Evolutionary conservation across 2,113 vertebrate genomes (phyloP), one percentile per base, ranked within the genome.

Genomic region (Apistogramma diplotaenia): DNA sequence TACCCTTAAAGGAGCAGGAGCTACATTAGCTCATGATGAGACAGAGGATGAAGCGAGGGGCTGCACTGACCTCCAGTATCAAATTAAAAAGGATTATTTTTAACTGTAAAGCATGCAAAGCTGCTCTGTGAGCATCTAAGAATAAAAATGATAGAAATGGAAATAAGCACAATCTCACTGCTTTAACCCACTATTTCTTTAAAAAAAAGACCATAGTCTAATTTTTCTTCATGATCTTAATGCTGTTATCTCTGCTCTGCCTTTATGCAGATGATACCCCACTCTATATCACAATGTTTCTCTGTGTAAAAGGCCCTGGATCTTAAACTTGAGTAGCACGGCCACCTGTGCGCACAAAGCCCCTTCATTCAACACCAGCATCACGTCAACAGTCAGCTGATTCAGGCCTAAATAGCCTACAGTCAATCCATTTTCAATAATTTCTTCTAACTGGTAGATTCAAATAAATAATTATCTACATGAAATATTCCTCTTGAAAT

Each of bases 211-310:
- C 40, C 4, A 2, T 43, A 16, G 12, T 43, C 37, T 37, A 25
- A 40, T 21, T 27, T 18, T 65, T 6, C 43, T 40, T 67, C 18
- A 40, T 67, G 37, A 18, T 67, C 37, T 10, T 16, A 43, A 67
- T 9, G 3, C 37, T 46, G 61, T 46, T 43, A 11, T 27, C 3
- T 0, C n/a, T 43, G 35, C 21, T 0, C 37, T 1, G 8, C 2
- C 37, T 46, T 19, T 46, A 46, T 67, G 9, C 40, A 67, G 62
- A 19, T 46, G 25, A 67, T 4, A 27, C 40, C 40, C 23, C 18
- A 23, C 43, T 67, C 0, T 27, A 16, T 6, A 4, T 4, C 16
- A 13, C 23, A 27, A 8, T 19, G 23, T 27, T 27, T 4, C 37
- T 27, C 37, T 46, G 61, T 33, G 29, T 46, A 18, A 46, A 46